These are phyloP conservation scores for Thalpophila matura DNA, from an alignment of 2,888 invertebrate species.

Conservation along the genomic window DNA sequence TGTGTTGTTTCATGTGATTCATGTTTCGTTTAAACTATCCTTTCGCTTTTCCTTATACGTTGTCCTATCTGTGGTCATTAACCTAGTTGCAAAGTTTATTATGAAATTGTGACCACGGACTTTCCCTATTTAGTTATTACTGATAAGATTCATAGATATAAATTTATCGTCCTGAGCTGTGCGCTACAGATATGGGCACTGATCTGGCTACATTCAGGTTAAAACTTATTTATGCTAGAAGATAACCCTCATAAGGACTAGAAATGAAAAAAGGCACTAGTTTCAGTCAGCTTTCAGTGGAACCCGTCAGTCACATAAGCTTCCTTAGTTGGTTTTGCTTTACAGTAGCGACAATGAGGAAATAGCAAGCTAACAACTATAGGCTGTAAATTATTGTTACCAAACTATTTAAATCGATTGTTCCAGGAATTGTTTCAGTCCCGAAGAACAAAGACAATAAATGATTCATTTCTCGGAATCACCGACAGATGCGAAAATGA, in stretches of 20 bases:
- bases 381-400: constrained; percentile 2
- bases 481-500: constrained; percentile 31
- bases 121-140: neutral
- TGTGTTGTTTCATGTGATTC: neutral
- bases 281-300: neutral
- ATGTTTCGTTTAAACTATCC: neutral
- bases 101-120: neutral
- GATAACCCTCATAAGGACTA: too few species aligned
- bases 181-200: too few species aligned
- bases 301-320: too few species aligned
- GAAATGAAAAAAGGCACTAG: neutral
- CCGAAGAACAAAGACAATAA: constrained; percentile 31
- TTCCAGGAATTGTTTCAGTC: constrained; percentile 20
- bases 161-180: too few species aligned
- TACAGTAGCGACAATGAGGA: neutral
- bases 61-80: constrained; percentile 1
- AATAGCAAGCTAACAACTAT: constrained; percentile 8
- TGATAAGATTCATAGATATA: too few species aligned
- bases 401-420: constrained; percentile 1
- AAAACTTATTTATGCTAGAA: too few species aligned
- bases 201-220: too few species aligned
- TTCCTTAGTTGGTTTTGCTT: too few species aligned
- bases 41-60: constrained; percentile 3
- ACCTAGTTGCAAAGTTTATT: neutral
- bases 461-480: constrained; percentile 52